Conservation (phyloP, 30 jellyfish, hydroid and myxozoan genomes). For the Aurelia coerulea region DNA sequence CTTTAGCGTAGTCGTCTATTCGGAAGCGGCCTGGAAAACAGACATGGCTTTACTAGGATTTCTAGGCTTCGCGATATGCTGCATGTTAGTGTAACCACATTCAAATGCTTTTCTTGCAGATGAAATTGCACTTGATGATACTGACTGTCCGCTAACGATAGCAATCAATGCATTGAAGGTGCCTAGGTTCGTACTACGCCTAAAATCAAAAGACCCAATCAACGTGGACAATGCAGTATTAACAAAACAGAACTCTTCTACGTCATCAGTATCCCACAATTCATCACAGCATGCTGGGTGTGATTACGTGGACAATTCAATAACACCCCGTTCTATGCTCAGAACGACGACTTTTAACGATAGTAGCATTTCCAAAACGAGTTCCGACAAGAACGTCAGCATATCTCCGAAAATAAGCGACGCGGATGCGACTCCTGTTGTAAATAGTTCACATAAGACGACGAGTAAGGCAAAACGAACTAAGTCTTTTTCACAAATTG, state of each 20-base stretch:
- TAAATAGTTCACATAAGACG: neutral
- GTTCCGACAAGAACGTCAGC: slow-evolving; percentile 10
- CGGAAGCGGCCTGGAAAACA: too few species aligned
- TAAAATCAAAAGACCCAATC: slow-evolving; percentile 15
- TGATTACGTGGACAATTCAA: neutral
- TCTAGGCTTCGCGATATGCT: too few species aligned
- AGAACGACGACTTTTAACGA: slow-evolving; percentile 4
- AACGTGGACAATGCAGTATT: neutral
- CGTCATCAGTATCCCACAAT: neutral
- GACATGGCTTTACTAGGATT: too few species aligned
- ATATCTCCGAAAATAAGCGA: slow-evolving; percentile 8
- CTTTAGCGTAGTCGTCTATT: too few species aligned
- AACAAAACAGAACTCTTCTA: neutral
- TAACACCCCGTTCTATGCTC: slow-evolving; percentile 7
- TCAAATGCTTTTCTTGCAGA: slow-evolving; percentile 43
- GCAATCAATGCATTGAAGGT: slow-evolving; percentile 88
- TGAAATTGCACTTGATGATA: slow-evolving; percentile 66
- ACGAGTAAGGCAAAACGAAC: slow-evolving; percentile 46
- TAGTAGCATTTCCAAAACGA: neutral
- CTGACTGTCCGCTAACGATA: slow-evolving; percentile 91
- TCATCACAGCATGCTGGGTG: neutral
- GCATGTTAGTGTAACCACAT: too few species aligned
- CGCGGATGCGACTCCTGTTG: neutral
- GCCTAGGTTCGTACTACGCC: slow-evolving; percentile 88
- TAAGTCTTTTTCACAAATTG: slow-evolving; percentile 32